Conservation (phyloP, 2,888 invertebrate genomes). For the Clitarchus hookeri region DNA sequence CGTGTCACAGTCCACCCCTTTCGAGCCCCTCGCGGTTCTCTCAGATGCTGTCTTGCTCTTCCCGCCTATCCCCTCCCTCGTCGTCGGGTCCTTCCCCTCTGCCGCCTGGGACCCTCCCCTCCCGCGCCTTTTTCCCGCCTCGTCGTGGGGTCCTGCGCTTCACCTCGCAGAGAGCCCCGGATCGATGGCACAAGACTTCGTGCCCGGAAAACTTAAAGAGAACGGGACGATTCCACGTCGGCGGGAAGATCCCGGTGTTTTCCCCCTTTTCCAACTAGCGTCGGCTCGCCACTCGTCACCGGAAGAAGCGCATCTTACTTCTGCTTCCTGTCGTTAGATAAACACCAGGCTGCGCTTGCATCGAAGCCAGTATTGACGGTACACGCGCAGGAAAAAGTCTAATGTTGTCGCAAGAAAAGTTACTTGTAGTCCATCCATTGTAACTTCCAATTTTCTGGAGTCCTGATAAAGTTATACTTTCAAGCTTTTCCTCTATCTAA, state of each 20-base stretch:
- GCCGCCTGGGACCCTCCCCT: background rate
- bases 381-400: too few species aligned
- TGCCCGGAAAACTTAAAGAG: conserved; percentile 37
- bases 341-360: too few species aligned
- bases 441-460: too few species aligned
- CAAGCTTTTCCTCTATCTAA: too few species aligned
- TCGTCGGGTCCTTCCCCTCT: background rate
- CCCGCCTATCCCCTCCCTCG: background rate
- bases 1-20: conserved; percentile 18
- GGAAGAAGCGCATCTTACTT: too few species aligned
- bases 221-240: background rate
- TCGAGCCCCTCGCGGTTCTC: conserved; percentile 5
- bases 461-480: too few species aligned
- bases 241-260: background rate
- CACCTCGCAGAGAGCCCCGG: conserved; percentile 17
- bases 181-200: conserved; percentile 33
- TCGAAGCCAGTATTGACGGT: too few species aligned
- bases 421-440: too few species aligned
- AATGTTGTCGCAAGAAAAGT: too few species aligned
- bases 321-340: too few species aligned
- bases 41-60: background rate
- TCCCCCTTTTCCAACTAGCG: too few species aligned
- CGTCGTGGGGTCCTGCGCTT: background rate
- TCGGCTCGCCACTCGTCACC: too few species aligned
- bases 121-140: background rate